phyloP scores from a whole-genome alignment of 2,113 vertebrate genomes.

The Petroica traversi region DNA sequence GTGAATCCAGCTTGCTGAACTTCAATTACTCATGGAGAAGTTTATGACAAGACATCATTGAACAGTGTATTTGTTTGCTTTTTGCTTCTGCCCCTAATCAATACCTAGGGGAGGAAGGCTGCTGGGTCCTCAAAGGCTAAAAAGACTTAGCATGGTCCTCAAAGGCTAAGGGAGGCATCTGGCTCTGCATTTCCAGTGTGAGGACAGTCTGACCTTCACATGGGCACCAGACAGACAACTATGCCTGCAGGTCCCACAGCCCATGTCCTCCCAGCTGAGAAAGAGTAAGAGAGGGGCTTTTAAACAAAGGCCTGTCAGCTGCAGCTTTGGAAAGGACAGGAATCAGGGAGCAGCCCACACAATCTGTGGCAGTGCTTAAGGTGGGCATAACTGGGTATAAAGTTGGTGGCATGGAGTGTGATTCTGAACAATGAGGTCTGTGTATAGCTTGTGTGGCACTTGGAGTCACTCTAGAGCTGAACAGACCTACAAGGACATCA shows the following conservation, averaged over 20 bases:
- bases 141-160: not conserved
- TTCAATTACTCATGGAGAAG: not conserved
- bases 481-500: not conserved
- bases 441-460: not conserved
- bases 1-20: not conserved
- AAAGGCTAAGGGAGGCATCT: not conserved
- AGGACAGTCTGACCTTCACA: not conserved
- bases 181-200: not conserved
- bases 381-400: rapidly evolving
- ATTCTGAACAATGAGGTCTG: not conserved
- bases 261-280: rapidly evolving
- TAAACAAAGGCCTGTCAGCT: not conserved
- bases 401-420: rapidly evolving
- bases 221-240: not conserved
- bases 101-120: not conserved
- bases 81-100: not conserved
- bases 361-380: not conserved
- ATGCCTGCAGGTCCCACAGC: not conserved
- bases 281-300: not conserved
- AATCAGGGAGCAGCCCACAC: not conserved
- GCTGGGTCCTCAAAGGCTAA: not conserved
- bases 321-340: not conserved
- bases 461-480: not conserved
- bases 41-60: not conserved
- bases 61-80: not conserved